A percentile compares a stretch with the other conserved stretches of the same genome.
These are phyloP conservation scores for Epinephelus moara DNA, from an alignment of 2,113 vertebrate genomes.

Conservation along the genomic window DNA sequence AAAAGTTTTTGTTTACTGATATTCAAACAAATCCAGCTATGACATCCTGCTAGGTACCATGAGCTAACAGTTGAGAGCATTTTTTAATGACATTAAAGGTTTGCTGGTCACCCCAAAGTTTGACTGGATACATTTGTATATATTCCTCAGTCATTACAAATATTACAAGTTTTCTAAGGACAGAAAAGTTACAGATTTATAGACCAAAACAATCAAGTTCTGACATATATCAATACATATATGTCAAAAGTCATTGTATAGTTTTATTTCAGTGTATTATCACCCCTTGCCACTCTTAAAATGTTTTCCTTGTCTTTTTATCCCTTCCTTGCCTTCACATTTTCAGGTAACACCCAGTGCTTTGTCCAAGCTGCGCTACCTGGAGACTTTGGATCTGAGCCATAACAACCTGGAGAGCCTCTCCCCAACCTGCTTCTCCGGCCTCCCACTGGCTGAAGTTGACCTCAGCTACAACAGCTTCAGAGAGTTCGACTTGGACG, in stretches of 20 bases:
- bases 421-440: conserved; percentile 86
- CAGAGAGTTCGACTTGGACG: conserved; percentile 83
- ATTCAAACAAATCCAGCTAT: neutral
- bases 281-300: neutral
- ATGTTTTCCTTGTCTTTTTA: neutral
- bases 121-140: neutral
- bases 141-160: neutral
- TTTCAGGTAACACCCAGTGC: conserved; percentile 82
- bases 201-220: no score
- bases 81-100: neutral
- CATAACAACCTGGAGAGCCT: conserved; percentile 90
- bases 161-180: neutral
- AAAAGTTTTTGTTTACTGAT: neutral
- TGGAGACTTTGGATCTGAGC: conserved; percentile 95
- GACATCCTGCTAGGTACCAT: neutral
- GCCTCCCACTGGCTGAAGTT: conserved; percentile 90
- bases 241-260: neutral
- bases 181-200: neutral
- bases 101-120: neutral
- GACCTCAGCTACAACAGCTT: conserved; percentile 94
- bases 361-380: conserved; percentile 93
- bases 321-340: conserved; percentile 8
- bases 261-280: neutral
- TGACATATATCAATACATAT: neutral
- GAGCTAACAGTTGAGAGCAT: no score